A percentile compares a stretch with the other conserved stretches of the same genome.
phyloP scores from a whole-genome alignment of 2,797 vertebrate species.

The Anolis apletophallus region DNA sequence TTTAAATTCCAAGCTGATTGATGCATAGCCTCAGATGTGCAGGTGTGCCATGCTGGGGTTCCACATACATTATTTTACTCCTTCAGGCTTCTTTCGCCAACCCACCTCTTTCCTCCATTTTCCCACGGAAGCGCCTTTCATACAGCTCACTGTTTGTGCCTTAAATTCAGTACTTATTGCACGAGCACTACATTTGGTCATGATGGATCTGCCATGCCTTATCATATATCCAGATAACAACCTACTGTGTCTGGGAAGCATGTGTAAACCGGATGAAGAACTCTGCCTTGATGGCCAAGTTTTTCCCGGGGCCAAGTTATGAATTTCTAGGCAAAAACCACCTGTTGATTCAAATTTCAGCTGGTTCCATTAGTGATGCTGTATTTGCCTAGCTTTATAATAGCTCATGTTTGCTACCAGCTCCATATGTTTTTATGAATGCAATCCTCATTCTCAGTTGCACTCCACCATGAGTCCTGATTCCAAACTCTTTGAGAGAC shows the following conservation, averaged over 20 bases:
- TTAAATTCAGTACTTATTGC: not conserved
- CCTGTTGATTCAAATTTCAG: not conserved
- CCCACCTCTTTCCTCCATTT: not conserved
- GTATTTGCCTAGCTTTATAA: not conserved
- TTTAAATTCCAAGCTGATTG: not conserved
- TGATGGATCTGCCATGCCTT: not conserved
- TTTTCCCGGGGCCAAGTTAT: not conserved
- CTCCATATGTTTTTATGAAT: not conserved
- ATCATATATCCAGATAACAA: not conserved
- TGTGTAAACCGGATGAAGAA: not conserved
- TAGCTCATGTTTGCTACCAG: not conserved
- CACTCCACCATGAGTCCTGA: not conserved
- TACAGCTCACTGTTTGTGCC: not conserved
- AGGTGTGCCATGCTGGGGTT: conserved; percentile 33
- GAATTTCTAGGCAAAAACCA: not conserved
- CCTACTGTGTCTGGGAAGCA: not conserved
- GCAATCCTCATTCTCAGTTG: not conserved
- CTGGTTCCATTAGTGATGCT: not conserved
- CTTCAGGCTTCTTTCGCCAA: accelerated
- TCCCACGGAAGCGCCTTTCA: not conserved
- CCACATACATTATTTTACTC: conserved; percentile 7
- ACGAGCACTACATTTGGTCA: not conserved
- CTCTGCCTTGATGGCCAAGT: not conserved
- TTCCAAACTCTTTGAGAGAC: not conserved
- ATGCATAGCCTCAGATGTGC: conserved; percentile 52